Evolutionary conservation across 1,140 invertebrate genomes (phyloP), one percentile per base, ranked within the genome.

Genomic region (Zaprionus taronus): DNA sequence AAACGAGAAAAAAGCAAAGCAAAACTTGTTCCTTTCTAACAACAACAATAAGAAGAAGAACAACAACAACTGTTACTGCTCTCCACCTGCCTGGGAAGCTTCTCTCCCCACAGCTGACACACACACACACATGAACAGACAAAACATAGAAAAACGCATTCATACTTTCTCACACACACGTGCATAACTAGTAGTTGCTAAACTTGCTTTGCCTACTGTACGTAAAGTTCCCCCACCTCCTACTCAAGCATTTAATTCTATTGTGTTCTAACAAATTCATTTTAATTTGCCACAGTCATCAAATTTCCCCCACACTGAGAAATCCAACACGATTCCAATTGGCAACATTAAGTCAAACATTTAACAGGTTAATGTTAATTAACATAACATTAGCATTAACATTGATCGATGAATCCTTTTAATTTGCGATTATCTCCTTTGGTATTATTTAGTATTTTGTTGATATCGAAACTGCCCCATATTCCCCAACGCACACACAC

Each of bases 11-110:
- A 26, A 17, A 41, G n/a, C 7, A 56, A 15, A 74, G 75, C 9
- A 34, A 79, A 80, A 77, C 74, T 80, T 67, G 69, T 80, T 77
- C 77, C 77, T 72, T 62, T 80, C 77, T 77, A 80, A 79, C 36
- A 24, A n/a, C n/a, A 20, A 15, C 20, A 61, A 22, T 9, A 36
- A 12, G 28, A 61, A n/a, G 11, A 60, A 15, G 12, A 38, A 26
- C 58, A 31, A 26, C 58, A 31, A 31, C 61, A 7, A 12, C 65
- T 26, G 47, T 20, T 31, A 34, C 63, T 26, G 22, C 53, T 55
- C 65, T 55, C 66, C 72, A 75, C 72, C 72, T 75, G 72, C 58
- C 44, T 36, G 44, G 34, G 51, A 36, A 58, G 70, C 56, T 24
- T 51, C 64, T 67, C 57, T 57, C 3, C 31, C 31, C 31, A 56